These are phyloP conservation scores for Gnathonemus echidnorhynchus DNA, from an alignment of 2,113 vertebrate species.

Conservation along the genomic window DNA sequence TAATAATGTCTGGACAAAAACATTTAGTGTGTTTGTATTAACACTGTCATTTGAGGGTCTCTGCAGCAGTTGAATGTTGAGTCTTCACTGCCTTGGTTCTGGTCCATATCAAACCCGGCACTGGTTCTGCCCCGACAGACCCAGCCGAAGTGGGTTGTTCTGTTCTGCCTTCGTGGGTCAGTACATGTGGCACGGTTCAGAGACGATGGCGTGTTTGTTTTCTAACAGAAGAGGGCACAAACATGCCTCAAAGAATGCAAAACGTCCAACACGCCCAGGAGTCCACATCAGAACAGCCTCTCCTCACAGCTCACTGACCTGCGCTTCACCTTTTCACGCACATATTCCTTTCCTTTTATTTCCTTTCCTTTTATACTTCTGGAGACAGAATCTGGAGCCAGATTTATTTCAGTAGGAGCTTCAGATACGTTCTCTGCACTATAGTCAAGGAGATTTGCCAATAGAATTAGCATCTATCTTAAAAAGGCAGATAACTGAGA, in stretches of 20 bases:
- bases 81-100: background rate
- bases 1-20: background rate
- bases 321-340: background rate
- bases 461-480: background rate
- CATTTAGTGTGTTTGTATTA: background rate
- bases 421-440: background rate
- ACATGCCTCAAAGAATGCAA: background rate
- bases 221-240: background rate
- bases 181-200: background rate
- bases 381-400: background rate
- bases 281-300: background rate
- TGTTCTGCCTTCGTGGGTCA: background rate
- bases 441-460: background rate
- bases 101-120: background rate
- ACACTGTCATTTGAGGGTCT: background rate
- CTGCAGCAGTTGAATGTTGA: background rate
- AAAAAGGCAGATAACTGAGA: conserved; percentile 49
- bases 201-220: background rate
- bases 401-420: background rate
- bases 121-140: background rate
- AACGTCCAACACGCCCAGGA: background rate
- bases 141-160: background rate
- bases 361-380: background rate
- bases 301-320: background rate
- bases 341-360: background rate